A percentile compares a stretch with the other conserved stretches of the same genome.
These are phyloP conservation scores for Pavo muticus DNA, from an alignment of 2,113 vertebrate genomes.

Conservation along the genomic window DNA sequence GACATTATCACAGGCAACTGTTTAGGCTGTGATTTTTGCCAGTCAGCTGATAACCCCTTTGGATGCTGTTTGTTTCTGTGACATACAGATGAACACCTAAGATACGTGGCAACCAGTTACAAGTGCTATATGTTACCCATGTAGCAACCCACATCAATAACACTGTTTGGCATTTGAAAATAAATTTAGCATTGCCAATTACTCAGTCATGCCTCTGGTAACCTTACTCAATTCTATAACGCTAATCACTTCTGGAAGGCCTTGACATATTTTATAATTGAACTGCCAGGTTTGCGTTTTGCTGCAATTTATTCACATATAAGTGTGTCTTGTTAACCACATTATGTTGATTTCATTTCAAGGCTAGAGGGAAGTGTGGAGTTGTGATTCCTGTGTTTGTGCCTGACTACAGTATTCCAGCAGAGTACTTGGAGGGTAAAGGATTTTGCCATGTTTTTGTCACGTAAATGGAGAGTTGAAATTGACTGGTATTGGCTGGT, in stretches of 20 bases:
- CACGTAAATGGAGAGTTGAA: conserved; percentile 30
- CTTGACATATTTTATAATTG: conserved; percentile 77
- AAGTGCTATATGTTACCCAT: neutral
- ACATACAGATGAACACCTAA: neutral
- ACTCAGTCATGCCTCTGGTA: conserved; percentile 65
- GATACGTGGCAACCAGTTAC: neutral
- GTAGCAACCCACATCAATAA: neutral
- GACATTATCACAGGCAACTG: neutral
- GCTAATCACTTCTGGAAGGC: conserved; percentile 72
- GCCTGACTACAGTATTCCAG: conserved; percentile 25
- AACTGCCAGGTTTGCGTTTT: conserved; percentile 73
- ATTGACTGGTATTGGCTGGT: neutral
- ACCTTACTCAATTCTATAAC: conserved; percentile 62
- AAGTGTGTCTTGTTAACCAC: conserved; percentile 77
- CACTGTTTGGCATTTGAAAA: conserved; percentile 71
- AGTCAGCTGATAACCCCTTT: neutral
- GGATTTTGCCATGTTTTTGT: conserved; percentile 52
- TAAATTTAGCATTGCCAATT: conserved; percentile 64
- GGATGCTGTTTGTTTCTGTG: neutral
- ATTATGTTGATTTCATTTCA: conserved; percentile 73
- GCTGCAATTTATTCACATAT: conserved; percentile 69
- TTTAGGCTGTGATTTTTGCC: neutral
- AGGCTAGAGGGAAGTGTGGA: conserved; percentile 56
- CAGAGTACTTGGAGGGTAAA: conserved; percentile 53
- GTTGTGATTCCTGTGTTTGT: conserved; percentile 34